These are phyloP conservation scores for Gymnorhina tibicen DNA, from an alignment of 2,113 vertebrate genomes.

Conservation along the genomic window DNA sequence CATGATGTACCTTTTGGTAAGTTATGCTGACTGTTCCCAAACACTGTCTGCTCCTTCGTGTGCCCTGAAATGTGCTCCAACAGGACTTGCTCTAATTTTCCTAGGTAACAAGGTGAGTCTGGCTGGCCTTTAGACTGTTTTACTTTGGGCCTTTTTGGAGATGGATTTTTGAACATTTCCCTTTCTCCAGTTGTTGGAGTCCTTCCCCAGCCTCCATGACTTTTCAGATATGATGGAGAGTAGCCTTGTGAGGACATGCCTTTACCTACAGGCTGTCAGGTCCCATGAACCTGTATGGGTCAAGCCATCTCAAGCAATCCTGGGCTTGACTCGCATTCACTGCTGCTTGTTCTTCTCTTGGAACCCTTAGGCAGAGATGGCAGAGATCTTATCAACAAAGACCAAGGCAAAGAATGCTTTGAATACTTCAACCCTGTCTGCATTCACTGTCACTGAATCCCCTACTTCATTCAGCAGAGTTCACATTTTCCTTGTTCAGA, in stretches of 20 bases:
- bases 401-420: neutral
- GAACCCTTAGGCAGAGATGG: neutral
- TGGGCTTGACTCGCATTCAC: neutral
- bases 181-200: neutral
- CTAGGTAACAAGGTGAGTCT: neutral
- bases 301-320: neutral
- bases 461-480: neutral
- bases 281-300: neutral
- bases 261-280: accelerated
- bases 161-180: neutral
- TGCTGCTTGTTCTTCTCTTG: neutral
- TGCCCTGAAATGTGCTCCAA: neutral
- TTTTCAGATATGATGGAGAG: neutral
- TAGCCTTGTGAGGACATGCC: neutral
- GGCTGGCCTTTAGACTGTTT: neutral
- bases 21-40: neutral
- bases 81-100: neutral
- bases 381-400: neutral
- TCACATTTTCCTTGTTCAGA: neutral
- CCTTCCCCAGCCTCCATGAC: neutral
- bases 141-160: neutral
- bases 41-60: neutral
- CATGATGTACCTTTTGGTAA: neutral
- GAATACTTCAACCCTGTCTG: neutral
- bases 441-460: neutral